Evolutionary conservation across 35 echinoderm and acorn worm genomes (phyloP).

Genomic region (Acanthaster planci): DNA sequence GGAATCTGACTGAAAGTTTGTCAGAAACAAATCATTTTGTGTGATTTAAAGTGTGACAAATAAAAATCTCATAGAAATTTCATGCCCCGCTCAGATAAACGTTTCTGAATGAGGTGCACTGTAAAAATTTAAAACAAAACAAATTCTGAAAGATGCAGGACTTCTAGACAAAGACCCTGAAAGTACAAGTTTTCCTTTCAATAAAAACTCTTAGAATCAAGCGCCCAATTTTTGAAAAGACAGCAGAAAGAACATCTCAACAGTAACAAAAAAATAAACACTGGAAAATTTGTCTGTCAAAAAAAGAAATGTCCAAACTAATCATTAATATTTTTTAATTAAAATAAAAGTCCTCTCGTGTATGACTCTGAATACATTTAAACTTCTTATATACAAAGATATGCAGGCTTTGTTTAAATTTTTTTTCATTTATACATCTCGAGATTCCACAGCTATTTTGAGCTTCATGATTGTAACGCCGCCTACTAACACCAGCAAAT

Average conservation of each 20-base stretch:
- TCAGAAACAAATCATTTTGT: too few relatives aligned
- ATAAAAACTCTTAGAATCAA: neutral
- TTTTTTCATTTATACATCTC: neutral
- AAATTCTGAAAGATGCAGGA: neutral
- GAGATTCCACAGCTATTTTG: neutral
- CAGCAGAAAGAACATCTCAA: neutral
- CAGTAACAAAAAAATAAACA: neutral
- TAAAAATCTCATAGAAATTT: neutral
- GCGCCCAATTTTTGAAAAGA: neutral
- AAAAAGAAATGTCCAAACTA: neutral
- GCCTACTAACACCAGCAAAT: neutral
- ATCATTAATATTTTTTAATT: neutral
- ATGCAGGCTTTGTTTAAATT: neutral
- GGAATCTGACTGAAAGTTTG: too few relatives aligned
- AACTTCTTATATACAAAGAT: constrained; percentile 12
- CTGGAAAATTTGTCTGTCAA: neutral
- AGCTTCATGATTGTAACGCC: neutral
- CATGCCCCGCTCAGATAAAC: too few relatives aligned
- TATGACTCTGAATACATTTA: constrained; percentile 25
- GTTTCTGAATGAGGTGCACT: neutral
- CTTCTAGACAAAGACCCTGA: neutral
- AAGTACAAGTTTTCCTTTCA: neutral
- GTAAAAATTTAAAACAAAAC: neutral
- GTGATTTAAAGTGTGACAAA: too few relatives aligned
- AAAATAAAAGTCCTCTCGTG: constrained; percentile 10